Conservation (phyloP, 2,113 vertebrate genomes). For the Plotosus lineatus region DNA sequence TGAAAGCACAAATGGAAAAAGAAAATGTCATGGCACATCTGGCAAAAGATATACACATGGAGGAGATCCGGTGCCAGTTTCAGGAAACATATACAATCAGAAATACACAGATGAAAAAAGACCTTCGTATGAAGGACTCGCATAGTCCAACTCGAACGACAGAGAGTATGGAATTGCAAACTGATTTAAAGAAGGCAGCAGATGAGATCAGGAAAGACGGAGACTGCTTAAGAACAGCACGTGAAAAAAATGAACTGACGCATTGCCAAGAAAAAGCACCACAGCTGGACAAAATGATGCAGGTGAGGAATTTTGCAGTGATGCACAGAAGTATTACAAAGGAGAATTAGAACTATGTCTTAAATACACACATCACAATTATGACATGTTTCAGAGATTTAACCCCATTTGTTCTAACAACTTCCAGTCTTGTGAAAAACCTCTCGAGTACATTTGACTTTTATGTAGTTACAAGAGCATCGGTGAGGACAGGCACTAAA, state of each 20-base stretch:
- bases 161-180: background rate
- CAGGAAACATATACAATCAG: background rate
- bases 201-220: slow-evolving; percentile 8
- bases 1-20: background rate
- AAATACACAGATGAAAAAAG: background rate
- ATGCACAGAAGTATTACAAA: background rate
- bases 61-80: background rate
- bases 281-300: background rate
- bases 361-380: no score
- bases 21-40: background rate
- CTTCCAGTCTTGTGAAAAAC: background rate
- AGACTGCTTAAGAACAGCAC: background rate
- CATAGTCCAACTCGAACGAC: background rate
- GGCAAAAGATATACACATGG: background rate
- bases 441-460: background rate
- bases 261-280: slow-evolving; percentile 7
- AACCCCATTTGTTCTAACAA: background rate
- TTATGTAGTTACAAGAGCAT: background rate
- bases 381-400: no score
- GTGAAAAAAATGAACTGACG: background rate
- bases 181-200: slow-evolving; percentile 15
- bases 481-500: background rate
- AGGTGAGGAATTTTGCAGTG: slow-evolving; percentile 50
- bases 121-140: background rate
- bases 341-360: no score